phyloP scores from a whole-genome alignment of 2,888 invertebrate species.

The Clistopyga incitator region DNA sequence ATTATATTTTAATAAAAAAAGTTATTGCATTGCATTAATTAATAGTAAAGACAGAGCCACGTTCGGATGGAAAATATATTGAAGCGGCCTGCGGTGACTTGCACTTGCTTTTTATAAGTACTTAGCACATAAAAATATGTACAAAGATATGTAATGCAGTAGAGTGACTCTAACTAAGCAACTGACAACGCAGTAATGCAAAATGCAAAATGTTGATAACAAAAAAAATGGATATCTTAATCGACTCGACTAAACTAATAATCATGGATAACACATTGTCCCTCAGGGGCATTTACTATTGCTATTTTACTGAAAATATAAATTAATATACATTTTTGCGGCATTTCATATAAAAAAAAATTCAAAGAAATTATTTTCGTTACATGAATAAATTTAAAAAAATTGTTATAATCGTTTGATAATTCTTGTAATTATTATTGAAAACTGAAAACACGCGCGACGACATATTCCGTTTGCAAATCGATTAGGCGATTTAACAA shows the following conservation, averaged over 20 bases:
- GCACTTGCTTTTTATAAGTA: not conserved
- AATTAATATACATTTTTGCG: no score
- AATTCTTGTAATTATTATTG: no score
- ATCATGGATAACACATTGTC: not conserved
- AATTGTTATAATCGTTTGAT: no score
- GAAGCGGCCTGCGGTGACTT: not conserved
- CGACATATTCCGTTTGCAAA: constrained; percentile 26
- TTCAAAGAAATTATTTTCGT: no score
- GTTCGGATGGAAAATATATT: not conserved
- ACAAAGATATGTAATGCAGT: not conserved
- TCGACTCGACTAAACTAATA: not conserved
- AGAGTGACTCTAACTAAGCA: not conserved
- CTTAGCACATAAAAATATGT: not conserved
- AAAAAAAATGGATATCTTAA: not conserved
- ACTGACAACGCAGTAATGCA: not conserved
- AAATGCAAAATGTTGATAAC: not conserved
- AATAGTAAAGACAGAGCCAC: not conserved
- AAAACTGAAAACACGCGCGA: not conserved
- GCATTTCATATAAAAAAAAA: not conserved
- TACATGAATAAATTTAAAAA: no score
- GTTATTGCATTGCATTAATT: no score
- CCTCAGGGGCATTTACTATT: not conserved
- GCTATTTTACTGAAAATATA: no score
- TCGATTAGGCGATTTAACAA: constrained; percentile 21
- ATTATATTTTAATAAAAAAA: no score